Evolutionary conservation across 1,140 invertebrate genomes (phyloP).

Genomic region (Drosophila parvula): DNA sequence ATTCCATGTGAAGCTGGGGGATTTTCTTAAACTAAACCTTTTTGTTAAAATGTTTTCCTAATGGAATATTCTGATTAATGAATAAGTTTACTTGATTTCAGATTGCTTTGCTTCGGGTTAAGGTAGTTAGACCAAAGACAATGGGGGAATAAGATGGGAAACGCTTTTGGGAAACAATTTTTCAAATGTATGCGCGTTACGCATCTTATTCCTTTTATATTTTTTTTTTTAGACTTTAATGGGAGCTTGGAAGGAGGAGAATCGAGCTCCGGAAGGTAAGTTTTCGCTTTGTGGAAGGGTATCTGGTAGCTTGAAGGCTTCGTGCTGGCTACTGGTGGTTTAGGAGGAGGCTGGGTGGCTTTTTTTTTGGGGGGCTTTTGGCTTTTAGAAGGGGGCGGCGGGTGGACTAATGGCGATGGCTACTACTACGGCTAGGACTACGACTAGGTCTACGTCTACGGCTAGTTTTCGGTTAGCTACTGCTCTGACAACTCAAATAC

Average conservation of each 20-base stretch:
- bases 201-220: not conserved
- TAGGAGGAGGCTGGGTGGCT: not conserved
- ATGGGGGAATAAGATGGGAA: not conserved
- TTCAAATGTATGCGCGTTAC: too few species aligned
- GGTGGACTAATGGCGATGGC: conserved; percentile 21
- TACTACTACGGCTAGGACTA: conserved; percentile 60
- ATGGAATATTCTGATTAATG: not conserved
- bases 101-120: not conserved
- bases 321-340: conserved; percentile 34
- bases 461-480: conserved; percentile 64
- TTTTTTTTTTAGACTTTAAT: not conserved
- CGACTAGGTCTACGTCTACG: conserved; percentile 34
- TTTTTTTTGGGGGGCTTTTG: not conserved
- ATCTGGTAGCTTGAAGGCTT: conserved; percentile 1
- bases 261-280: not conserved
- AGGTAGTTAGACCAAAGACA: not conserved
- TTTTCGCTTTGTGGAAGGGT: not conserved
- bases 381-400: not conserved
- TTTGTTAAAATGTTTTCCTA: not conserved
- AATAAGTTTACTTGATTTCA: not conserved
- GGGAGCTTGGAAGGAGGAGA: not conserved
- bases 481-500: conserved; percentile 84
- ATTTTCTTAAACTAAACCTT: not conserved
- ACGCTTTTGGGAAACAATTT: not conserved
- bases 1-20: too few species aligned